phyloP scores from a whole-genome alignment of 2,113 vertebrate genomes.

The Empidonax alnorum region DNA sequence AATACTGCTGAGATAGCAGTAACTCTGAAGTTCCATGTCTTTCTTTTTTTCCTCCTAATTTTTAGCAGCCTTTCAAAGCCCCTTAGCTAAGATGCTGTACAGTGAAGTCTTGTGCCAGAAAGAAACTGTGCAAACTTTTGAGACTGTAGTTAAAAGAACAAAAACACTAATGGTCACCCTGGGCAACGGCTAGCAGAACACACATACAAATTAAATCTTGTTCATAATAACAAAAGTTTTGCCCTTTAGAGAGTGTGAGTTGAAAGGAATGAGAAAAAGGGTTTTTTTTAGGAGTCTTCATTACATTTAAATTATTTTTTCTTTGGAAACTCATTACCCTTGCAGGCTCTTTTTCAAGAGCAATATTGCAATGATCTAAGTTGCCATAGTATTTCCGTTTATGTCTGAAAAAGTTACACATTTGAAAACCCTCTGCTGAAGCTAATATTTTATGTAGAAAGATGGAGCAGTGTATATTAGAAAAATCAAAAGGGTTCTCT shows the following conservation, averaged over 20 bases:
- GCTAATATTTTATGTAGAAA: background rate
- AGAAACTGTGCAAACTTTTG: background rate
- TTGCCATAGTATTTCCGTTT: background rate
- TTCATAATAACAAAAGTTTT: background rate
- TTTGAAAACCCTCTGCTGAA: background rate
- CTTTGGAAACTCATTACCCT: background rate
- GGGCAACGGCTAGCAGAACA: background rate
- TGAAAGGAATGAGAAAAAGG: background rate
- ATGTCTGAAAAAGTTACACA: background rate
- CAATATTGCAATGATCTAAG: background rate
- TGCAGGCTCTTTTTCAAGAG: background rate
- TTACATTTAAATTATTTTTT: constrained; percentile 19
- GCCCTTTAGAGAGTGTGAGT: background rate
- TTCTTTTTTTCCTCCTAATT: background rate
- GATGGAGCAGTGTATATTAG: background rate
- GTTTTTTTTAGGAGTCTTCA: background rate
- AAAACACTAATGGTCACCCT: background rate
- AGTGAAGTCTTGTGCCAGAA: background rate
- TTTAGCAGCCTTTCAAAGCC: background rate
- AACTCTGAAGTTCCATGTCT: background rate
- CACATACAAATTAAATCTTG: background rate
- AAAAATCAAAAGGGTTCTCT: background rate
- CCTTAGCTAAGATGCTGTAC: background rate
- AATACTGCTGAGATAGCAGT: background rate
- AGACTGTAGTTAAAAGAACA: background rate